phyloP scores from a whole-genome alignment of 2,113 vertebrate genomes.

The Motacilla tschutschensis region DNA sequence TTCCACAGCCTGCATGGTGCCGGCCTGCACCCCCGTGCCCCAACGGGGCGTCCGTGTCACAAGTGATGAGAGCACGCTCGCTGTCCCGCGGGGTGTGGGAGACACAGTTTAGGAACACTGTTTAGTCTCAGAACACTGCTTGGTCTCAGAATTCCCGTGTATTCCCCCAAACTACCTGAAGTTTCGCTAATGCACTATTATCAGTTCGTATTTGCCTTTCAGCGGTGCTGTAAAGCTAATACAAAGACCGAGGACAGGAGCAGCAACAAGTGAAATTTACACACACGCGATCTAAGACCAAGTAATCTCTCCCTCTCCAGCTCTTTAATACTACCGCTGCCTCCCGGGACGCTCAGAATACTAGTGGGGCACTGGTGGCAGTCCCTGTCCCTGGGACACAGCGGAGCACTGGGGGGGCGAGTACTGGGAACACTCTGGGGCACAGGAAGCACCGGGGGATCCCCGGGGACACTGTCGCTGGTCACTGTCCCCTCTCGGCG shows the following conservation, averaged over 20 bases:
- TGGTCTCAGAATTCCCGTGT: not conserved
- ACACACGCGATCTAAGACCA: not conserved
- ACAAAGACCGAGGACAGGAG: not conserved
- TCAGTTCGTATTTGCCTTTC: not conserved
- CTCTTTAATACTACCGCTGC: not conserved
- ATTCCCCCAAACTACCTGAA: too few relatives aligned
- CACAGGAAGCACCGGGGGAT: too few relatives aligned
- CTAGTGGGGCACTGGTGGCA: too few relatives aligned
- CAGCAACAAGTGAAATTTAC: not conserved
- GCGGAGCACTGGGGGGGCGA: too few relatives aligned
- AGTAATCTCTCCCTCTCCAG: too few relatives aligned
- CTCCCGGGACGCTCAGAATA: too few relatives aligned
- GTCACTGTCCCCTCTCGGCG: not conserved
- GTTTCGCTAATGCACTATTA: not conserved
- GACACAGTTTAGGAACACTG: not conserved
- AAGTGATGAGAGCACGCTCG: fast-evolving
- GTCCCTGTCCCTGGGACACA: too few relatives aligned
- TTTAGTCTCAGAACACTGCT: not conserved
- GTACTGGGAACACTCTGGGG: too few relatives aligned
- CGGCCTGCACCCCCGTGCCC: fast-evolving
- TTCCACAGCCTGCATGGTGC: fast-evolving
- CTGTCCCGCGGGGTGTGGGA: not conserved
- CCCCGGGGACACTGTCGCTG: too few relatives aligned
- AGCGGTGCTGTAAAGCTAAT: not conserved
- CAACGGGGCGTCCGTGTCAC: fast-evolving